Base-by-base conservation (phyloP, 2,113 vertebrate species). In the Tragelaphus strepsiceros region DNA sequence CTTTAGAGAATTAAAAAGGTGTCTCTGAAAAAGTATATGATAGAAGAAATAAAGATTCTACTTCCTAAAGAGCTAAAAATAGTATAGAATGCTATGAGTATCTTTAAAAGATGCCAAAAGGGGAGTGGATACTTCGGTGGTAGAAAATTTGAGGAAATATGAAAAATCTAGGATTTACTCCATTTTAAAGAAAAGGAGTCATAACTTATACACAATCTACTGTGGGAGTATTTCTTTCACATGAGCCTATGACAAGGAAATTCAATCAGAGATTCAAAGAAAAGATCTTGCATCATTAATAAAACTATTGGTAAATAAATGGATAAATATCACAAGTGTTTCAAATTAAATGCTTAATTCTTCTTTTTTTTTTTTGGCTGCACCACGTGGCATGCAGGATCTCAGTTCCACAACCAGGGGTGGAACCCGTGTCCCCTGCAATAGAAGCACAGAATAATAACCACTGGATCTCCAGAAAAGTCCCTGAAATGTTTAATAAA, bases 261-360 rank as follows among this genome's bases (percentile, higher is more conserved):
- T 49, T 71, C 62, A 92, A 87, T n/a, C 54, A 61, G 8, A 1
- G 46, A 89, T 62, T 90, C 30, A 92, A 94, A 78, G 22, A 80
- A 71, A 83, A 64, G 11, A 74, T 2, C 8, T 22, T 94, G 32
- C 19, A 5, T 81, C 58, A 92, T 62, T 80, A 53, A 82, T 35
- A 94, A 78, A 90, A 81, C 43, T 51, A 78, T 14, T 74, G 5
- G 5, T 16, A 87, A 94, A 83, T 87, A 7, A 86, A 81, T 87
- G 7, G 21, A 32, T 5, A 92, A 64, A 24, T 89, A n/a, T 11
- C 81, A 35, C 32, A 56, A 82, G 64, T 46, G 15, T 88, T 92
- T 71, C 32, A 84, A 92, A 87, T 88, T 58, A 96, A 92, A 81
- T 81, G 21, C 56, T 86, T 92, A 84, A 92, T 51, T n/a, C n/a